Evolutionary conservation across 1,140 invertebrate genomes (phyloP).

Genomic region (Bombus sibiricus): DNA sequence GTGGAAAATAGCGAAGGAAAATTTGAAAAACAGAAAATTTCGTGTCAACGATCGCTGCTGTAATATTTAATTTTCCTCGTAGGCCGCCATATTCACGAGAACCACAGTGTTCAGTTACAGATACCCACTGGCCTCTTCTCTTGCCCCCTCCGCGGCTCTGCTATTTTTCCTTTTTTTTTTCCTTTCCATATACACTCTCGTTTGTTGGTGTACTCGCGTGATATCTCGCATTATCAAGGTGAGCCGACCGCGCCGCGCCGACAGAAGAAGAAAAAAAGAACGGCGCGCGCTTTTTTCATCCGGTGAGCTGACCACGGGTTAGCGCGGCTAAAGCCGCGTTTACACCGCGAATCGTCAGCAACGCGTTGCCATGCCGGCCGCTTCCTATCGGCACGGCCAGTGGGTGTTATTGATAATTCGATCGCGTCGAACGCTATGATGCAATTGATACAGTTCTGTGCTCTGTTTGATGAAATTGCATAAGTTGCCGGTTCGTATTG

Average conservation of each 20-base stretch:
- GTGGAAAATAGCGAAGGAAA: background rate
- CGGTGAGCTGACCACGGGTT: slow-evolving; percentile 21
- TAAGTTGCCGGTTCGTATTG: background rate
- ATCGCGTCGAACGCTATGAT: background rate
- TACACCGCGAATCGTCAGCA: background rate
- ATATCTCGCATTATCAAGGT: slow-evolving; percentile 73
- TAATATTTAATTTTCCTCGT: slow-evolving; percentile 63
- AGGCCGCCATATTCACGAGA: slow-evolving; percentile 27
- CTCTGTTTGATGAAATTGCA: background rate
- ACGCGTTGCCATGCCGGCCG: background rate
- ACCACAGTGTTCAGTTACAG: slow-evolving; percentile 60
- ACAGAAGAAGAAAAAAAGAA: slow-evolving; percentile 22
- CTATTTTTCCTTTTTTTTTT: background rate
- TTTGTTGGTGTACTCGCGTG: slow-evolving; percentile 61
- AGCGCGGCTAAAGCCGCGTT: slow-evolving; percentile 23
- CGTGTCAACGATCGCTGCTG: background rate
- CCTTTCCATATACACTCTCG: slow-evolving; percentile 27
- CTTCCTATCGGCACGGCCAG: background rate
- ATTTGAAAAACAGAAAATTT: background rate
- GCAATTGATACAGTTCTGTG: background rate
- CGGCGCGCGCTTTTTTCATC: slow-evolving; percentile 58
- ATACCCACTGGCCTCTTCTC: slow-evolving; percentile 60
- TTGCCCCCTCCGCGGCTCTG: slow-evolving; percentile 25
- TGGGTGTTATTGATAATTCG: slow-evolving; percentile 17
- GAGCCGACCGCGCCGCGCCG: slow-evolving; percentile 57